Evolutionary conservation across 2,888 invertebrate genomes (phyloP), one percentile per base, ranked within the genome.

Genomic region (Serrognathus titanus): DNA sequence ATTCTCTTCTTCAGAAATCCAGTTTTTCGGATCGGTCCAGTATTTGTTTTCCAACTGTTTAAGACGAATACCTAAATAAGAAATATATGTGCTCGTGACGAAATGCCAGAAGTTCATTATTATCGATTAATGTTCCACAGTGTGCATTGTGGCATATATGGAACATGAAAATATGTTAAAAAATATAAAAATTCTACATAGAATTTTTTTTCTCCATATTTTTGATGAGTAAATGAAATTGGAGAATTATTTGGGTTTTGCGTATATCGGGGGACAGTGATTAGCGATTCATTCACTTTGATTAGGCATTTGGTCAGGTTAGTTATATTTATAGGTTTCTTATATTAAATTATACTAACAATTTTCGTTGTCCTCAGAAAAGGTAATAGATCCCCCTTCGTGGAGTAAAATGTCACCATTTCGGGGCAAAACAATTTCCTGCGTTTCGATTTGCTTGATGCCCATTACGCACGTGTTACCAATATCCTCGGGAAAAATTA

Each of bases 401-500:
- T 41, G 41, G 9, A 57, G 35, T 35, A 46, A 48, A 11, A 57
- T 11, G 11, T 57, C 51, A 9, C 50, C 57, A n/a, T 36, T 35
- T 31, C 35, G 8, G 0, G 57, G 57, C 12, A 57, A 43, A 37
- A 53, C 46, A 11, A 57, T 53, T 4, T 49, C 50, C n/a, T 41
- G 48, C 4, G 57, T 57, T 11, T 39, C 47, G 8, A 57, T 31
- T 31, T 49, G 53, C 11, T 31, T n/a, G 3, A 57, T 6, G 11
- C 53, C 49, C 53, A 53, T 57, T 12, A 53, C 36, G 38, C 57
- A 57, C 10, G 46, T 49, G 11, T 57, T 41, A 3, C 37, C 38
- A 11, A 57, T 46, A 13, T 49, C 38, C 11, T 48, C 41, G 4
- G 57, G 57, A 40, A 57, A 57, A 20, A 48, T 20, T 16, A 57